Evolutionary conservation across 1,140 invertebrate genomes (phyloP), one percentile per base, ranked within the genome.

Genomic region (Brachionus manjavacas): DNA sequence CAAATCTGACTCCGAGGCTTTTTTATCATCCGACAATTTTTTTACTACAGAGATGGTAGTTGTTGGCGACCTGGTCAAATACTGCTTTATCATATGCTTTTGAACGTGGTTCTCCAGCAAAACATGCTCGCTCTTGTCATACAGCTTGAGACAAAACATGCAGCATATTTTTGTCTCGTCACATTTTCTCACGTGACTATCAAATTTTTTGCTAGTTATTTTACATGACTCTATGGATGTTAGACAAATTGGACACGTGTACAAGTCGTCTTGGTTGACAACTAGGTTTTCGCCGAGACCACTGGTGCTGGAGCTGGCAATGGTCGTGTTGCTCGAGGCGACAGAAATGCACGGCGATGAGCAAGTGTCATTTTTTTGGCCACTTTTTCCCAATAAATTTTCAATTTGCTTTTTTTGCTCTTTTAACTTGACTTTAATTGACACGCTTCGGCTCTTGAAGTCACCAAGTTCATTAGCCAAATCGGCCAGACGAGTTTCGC

Each of bases 131-230:
- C n/a, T 81, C 39, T 68, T 60, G n/a, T 60, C 79, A 64, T 64
- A 81, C 79, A 81, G 31, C 25, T 81, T 81, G 14, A 81, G 23
- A 25, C 79, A 81, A 68, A 81, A 81, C 79, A 81, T 81, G 25
- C 79, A 81, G 14, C 31, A 23, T 6, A 81, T 11, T 43, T 81
- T 60, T 4, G 35, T 46, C 9, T 25, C 31, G 79, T 64, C 79
- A 46, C 79, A 81, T 68, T 64, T 43, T 81, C 14, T 60, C 8
- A 81, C 52, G 41, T 81, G 79, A 81, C 31, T 60, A 4, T 68
- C 16, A 35, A 81, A 81, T 39, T 68, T 60, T 60, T 35, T 68
- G 23, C 11, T n/a, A 14, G 28, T 64, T 16, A 81, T 81, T 46
- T 81, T 81, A 68, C 39, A 43, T 4, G 79, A 60, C 16, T 81